Evolutionary conservation across 2,113 vertebrate genomes (phyloP).

Genomic region (Pedionomus torquatus): DNA sequence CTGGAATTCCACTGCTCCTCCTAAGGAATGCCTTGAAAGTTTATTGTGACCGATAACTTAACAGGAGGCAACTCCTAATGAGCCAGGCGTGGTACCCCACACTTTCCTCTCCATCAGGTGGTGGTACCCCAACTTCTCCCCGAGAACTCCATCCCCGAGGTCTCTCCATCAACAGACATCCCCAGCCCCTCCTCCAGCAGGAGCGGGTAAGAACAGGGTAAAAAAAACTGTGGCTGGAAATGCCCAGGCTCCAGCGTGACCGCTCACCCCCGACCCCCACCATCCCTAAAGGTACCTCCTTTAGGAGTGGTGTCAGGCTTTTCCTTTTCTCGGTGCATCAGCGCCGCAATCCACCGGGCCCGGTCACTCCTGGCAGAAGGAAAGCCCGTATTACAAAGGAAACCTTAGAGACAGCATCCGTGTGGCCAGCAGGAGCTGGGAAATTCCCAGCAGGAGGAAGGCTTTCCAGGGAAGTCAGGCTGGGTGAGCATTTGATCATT

Average conservation of each 20-base stretch:
- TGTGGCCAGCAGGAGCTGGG: background rate
- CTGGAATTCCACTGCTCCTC: background rate
- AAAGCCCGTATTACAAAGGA: accelerated
- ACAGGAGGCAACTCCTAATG: background rate
- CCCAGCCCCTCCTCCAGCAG: background rate
- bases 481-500: background rate
- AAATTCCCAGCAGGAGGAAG: background rate
- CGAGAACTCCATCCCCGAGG: too few species aligned
- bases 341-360: slow-evolving; percentile 87
- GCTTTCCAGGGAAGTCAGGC: background rate
- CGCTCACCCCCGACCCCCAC: background rate
- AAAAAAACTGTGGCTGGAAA: background rate
- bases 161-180: accelerated
- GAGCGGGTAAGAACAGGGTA: accelerated
- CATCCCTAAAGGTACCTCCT: slow-evolving; percentile 73
- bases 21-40: background rate
- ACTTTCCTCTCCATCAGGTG: background rate
- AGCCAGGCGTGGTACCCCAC: accelerated
- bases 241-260: background rate
- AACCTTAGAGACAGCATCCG: background rate
- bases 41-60: background rate
- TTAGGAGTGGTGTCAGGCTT: slow-evolving; percentile 57
- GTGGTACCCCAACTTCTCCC: too few species aligned
- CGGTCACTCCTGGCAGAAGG: slow-evolving; percentile 82
- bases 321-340: slow-evolving; percentile 74